Evolutionary conservation across 2,113 vertebrate species (phyloP), one percentile per base, ranked within the genome.

Genomic region (Cavia porcellus): DNA sequence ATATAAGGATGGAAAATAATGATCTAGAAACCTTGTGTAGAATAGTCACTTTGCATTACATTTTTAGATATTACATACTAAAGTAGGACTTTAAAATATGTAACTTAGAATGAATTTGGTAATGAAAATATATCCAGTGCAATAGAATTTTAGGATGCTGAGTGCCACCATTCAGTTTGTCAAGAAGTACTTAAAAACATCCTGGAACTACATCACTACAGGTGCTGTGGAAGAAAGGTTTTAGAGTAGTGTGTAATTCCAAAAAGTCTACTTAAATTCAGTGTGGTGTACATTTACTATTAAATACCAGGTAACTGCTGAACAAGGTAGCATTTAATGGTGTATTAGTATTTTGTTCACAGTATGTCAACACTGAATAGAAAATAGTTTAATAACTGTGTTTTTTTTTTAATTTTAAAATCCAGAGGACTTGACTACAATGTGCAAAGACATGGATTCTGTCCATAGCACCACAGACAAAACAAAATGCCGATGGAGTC

Each of bases 1-100:
- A 75, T 25, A 66, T 11, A 90, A 35, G 17, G 3, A n/a, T 68
- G 45, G 22, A 77, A 93, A 85, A 74, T n/a, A 68, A 30, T 45
- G 14, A 47, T 45, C 13, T 50, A 68, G 35, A 57, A 62, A 86
- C 2, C 3, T 86, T 92, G 61, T 30, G n/a, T 66, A 50, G 52
- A 86, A 32, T 84, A n/a, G 59, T 90, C 24, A 7, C 77, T 47
- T 38, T 70, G 62, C 4, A 35, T 77, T 81, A 17, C 66, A 57
- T 95, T 95, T 93, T 14, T 75, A 92, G 35, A n/a, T 38, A 7
- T 74, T 68, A 50, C 3, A 32, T 86, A 5, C 45, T 96, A 72
- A 74, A 84, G 47, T 66, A 1, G 3, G 30, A 25, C 20, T 90
- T 90, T 66, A 38, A 38, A 38, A 38, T 38, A 68, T 82, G 72